Percentiles rank a stretch among this genome's conserved stretches.
phyloP scores from a whole-genome alignment of 2,797 vertebrate species.

The Petrocephalus sullivani region DNA sequence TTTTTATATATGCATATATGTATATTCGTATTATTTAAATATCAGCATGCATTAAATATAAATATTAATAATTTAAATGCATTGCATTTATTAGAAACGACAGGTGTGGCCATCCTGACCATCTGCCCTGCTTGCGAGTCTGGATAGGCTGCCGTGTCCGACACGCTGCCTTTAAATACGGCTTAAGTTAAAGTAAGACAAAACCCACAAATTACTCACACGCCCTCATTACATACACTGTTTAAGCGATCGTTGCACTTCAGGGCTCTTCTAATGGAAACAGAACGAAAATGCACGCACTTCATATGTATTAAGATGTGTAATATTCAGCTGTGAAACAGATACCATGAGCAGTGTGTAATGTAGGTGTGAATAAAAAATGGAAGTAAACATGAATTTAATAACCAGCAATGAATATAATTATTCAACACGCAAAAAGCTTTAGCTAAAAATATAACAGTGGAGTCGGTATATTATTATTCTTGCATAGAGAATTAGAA shows the following conservation, averaged over 20 bases:
- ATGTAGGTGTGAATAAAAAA: background rate
- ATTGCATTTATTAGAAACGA: conserved; percentile 9
- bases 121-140: background rate
- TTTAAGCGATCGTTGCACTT: background rate
- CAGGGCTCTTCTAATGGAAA: background rate
- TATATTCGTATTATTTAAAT: background rate
- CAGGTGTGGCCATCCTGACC: conserved; percentile 20
- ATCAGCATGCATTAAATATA: background rate
- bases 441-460: background rate
- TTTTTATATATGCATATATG: background rate
- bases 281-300: background rate
- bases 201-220: conserved; percentile 1
- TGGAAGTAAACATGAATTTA: background rate
- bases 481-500: background rate
- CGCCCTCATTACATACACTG: background rate
- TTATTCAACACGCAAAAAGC: background rate
- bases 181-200: background rate
- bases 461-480: background rate
- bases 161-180: background rate
- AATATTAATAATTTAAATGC: background rate
- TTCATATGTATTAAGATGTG: background rate
- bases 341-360: background rate
- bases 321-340: background rate
- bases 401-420: background rate
- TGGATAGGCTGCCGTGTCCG: conserved; percentile 5